These are phyloP conservation scores for Euura saliciscinereae DNA, from an alignment of 1,140 invertebrate species.

Conservation along the genomic window DNA sequence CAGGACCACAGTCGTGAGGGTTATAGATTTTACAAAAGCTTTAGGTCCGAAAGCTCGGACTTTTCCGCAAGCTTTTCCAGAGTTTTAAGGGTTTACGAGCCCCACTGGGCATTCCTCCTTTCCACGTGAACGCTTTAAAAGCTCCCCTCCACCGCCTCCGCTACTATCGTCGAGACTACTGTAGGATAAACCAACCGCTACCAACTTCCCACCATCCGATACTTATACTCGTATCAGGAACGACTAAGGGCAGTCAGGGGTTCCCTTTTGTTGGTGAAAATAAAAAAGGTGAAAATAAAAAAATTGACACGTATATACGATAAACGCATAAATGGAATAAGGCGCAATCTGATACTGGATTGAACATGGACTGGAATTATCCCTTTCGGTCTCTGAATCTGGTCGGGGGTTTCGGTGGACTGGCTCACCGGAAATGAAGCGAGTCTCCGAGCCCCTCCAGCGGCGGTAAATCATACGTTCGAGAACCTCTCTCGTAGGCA, in stretches of 20 bases:
- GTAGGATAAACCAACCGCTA: too few relatives aligned
- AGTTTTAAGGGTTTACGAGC: slow-evolving; percentile 12
- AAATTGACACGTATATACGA: neutral
- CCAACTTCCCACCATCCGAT: neutral
- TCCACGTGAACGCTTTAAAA: slow-evolving; percentile 30
- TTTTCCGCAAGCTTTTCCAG: neutral
- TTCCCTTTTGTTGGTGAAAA: neutral
- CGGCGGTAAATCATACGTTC: slow-evolving; percentile 37
- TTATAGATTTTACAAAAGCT: slow-evolving; percentile 13
- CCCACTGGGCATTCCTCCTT: slow-evolving; percentile 27
- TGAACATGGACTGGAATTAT: slow-evolving; percentile 13
- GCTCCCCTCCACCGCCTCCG: slow-evolving; percentile 21
- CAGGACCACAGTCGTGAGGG: neutral
- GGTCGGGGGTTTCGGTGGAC: slow-evolving; percentile 14
- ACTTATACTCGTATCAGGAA: slow-evolving; percentile 4
- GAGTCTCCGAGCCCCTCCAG: slow-evolving; percentile 24
- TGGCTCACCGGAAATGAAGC: slow-evolving; percentile 32
- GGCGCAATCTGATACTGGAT: slow-evolving; percentile 20
- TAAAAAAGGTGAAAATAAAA: too few relatives aligned
- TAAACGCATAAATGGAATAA: neutral
- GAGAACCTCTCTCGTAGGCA: slow-evolving; percentile 34
- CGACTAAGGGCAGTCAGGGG: neutral
- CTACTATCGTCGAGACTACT: slow-evolving; percentile 16
- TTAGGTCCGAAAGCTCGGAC: slow-evolving; percentile 6
- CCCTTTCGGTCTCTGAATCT: slow-evolving; percentile 20